Percentiles rank a stretch among this genome's conserved stretches.
These are phyloP conservation scores for Onychostoma macrolepis DNA, from an alignment of 2,113 vertebrate species.

Conservation along the genomic window DNA sequence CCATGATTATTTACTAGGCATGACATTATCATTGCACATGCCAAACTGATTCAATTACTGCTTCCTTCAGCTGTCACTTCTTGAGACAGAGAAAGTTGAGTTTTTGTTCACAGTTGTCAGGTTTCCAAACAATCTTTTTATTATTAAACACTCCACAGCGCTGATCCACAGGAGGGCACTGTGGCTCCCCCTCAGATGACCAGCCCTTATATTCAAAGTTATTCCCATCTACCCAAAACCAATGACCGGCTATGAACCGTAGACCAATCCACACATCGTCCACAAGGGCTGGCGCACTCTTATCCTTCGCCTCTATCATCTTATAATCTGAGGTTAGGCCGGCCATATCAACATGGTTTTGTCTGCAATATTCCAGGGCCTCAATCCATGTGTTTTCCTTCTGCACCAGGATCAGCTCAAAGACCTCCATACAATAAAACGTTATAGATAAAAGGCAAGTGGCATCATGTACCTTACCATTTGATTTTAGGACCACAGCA, in stretches of 20 bases:
- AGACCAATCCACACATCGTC: constrained; percentile 18
- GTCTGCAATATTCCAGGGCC: constrained; percentile 28
- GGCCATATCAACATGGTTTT: constrained; percentile 2
- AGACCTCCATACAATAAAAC: background rate
- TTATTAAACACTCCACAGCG: background rate
- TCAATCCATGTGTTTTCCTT: constrained; percentile 7
- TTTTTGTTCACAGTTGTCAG: background rate
- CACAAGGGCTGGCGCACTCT: background rate
- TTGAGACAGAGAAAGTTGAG: constrained; percentile 33
- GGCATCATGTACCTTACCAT: too few relatives aligned
- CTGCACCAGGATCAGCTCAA: constrained; percentile 10
- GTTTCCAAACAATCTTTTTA: background rate
- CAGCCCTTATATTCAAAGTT: background rate
- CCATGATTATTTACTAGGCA: background rate
- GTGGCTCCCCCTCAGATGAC: background rate
- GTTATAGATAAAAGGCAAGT: background rate
- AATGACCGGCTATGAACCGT: background rate
- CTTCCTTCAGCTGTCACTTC: background rate
- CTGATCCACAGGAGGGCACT: background rate
- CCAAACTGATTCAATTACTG: background rate
- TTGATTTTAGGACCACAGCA: background rate
- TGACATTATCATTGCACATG: background rate
- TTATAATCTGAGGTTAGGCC: background rate
- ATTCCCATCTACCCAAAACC: constrained; percentile 26
- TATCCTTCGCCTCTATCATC: background rate